A percentile compares a stretch with the other conserved stretches of the same genome.
Evolutionary conservation across 1,140 invertebrate species (phyloP).

Genomic region (Octopus sinensis): DNA sequence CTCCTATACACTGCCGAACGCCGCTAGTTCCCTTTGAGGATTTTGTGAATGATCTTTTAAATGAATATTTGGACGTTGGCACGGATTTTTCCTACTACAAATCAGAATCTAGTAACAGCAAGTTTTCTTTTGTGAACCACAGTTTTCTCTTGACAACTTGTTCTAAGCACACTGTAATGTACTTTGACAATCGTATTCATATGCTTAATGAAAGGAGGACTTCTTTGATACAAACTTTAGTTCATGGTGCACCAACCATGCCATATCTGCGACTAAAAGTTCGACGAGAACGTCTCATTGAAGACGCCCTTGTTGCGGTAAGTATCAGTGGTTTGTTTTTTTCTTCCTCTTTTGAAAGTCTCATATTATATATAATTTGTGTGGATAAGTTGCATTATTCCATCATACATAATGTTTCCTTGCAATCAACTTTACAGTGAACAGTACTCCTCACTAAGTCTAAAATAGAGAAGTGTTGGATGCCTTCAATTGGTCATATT

Average conservation of each 20-base stretch:
- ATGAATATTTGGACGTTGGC: conserved; percentile 88
- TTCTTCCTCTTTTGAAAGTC: conserved; percentile 17
- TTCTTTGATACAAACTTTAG: conserved; percentile 75
- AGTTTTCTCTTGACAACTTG: conserved; percentile 88
- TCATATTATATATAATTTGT: conserved; percentile 81
- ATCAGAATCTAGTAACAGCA: conserved; percentile 51
- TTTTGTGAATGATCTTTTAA: conserved; percentile 90
- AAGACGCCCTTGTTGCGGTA: conserved; percentile 85
- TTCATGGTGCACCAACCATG: conserved; percentile 73
- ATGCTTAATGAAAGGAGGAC: conserved; percentile 89
- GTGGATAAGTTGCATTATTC: conserved; percentile 88
- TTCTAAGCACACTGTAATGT: conserved; percentile 84
- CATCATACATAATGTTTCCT: conserved; percentile 81
- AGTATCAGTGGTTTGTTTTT: conserved; percentile 40
- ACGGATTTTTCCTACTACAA: conserved; percentile 88
- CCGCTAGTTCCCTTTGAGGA: conserved; percentile 81
- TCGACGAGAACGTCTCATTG: conserved; percentile 80
- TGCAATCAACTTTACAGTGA: too few species aligned
- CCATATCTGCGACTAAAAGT: conserved; percentile 81
- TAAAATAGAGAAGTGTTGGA: too few species aligned
- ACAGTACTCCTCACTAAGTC: too few species aligned
- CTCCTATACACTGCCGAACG: conserved; percentile 75
- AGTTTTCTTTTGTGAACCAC: conserved; percentile 90
- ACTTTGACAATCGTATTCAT: conserved; percentile 89
- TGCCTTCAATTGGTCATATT: too few species aligned